phyloP scores from a whole-genome alignment of 1,140 invertebrate genomes.

The Diorhabda elongata region DNA sequence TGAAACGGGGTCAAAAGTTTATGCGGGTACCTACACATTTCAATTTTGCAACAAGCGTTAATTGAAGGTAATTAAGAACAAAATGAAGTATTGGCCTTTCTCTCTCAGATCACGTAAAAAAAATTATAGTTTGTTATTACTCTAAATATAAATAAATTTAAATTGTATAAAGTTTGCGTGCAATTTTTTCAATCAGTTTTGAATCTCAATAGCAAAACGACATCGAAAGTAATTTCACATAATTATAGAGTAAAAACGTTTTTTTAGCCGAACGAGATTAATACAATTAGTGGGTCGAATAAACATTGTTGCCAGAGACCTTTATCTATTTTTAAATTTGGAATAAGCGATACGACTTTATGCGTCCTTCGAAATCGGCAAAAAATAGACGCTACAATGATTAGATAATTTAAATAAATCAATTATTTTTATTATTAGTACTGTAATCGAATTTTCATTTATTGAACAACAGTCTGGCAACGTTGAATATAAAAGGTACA shows the following conservation, averaged over 20 bases:
- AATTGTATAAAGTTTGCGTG: too few relatives aligned
- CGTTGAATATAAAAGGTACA: background rate
- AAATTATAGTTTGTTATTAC: too few relatives aligned
- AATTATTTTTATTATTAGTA: background rate
- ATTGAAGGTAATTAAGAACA: background rate
- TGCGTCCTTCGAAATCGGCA: background rate
- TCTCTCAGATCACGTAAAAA: background rate
- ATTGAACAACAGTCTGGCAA: conserved; percentile 4
- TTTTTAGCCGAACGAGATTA: too few relatives aligned
- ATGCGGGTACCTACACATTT: background rate
- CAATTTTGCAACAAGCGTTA: conserved; percentile 5
- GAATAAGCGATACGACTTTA: background rate
- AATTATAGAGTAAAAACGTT: too few relatives aligned
- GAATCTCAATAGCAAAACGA: too few relatives aligned
- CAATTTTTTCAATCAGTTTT: too few relatives aligned
- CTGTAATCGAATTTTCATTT: background rate
- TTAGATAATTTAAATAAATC: background rate
- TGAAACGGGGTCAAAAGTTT: conserved; percentile 7
- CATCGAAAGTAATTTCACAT: too few relatives aligned
- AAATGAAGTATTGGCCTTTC: background rate
- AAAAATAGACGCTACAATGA: background rate
- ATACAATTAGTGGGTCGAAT: too few relatives aligned
- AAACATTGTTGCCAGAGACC: background rate
- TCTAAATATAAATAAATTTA: too few relatives aligned
- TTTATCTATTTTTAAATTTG: conserved; percentile 1